Evolutionary conservation across 1,140 invertebrate genomes (phyloP), one percentile per base, ranked within the genome.

Genomic region (Chironomus tepperi): DNA sequence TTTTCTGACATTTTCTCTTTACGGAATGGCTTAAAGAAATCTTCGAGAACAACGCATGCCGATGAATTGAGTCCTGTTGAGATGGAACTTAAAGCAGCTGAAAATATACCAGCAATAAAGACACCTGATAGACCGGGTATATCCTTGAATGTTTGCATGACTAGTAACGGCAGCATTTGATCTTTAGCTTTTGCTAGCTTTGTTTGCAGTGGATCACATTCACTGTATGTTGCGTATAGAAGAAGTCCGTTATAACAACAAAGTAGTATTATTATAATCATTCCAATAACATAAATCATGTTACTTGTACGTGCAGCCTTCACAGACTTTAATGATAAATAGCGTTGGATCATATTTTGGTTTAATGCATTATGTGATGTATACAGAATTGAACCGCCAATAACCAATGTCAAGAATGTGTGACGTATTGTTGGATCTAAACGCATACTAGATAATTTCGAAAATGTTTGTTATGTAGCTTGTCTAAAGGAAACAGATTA

Each of bases 1-100:
- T 82, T 83, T 76, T 90, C 87, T 0, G 87, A 86, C 67, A 89
- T 83, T 0, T 85, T 86, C 77, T 83, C 85, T 43, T 87, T 88
- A 74, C 88, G 82, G 16, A 85, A 82, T 10, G 89, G 89, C 77
- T 89, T 88, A 2, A 93, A 87, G 75, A 93, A 86, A 80, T 93
- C 92, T 81, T 93, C 90, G 79, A 91, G 91, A 78, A 92, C 91
- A 0, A 93, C 91, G 1, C 91, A 91, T 16, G 91, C 88, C 85
- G 93, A 87, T 0, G 92, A 92, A 80, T 93, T 93, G 6, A 93
- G 80, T 0, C 91, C 90, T 1, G 89, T 91, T 0, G 90, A 91
- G 88, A 92, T 91, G 12, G 90, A 92, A 81, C 92, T 89, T 24
- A 90, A 81, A n/a, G 88, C 88, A n/a, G 88, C 88, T 76, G 88